Conservation (phyloP, 2,797 vertebrate species). For the Atherinosoma microstoma region DNA sequence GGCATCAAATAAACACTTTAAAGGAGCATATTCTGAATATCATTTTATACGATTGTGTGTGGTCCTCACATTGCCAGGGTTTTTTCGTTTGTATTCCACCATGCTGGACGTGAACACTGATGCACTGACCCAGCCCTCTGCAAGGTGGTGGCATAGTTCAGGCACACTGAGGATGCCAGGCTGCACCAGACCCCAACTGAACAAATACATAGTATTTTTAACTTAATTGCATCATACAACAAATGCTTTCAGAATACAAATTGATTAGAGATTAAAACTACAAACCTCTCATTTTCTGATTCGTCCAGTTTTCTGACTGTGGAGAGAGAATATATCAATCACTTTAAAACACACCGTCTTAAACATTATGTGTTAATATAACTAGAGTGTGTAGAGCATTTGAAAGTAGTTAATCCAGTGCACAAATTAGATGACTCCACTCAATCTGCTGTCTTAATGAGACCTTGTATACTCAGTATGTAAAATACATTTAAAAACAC, state of each 20-base stretch:
- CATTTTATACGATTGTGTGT: neutral
- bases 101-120: constrained; percentile 83
- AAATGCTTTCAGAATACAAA: neutral
- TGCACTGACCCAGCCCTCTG: constrained; percentile 91
- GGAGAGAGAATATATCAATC: constrained; percentile 58
- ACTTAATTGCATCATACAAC: neutral
- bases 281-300: constrained; percentile 93
- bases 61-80: constrained; percentile 92
- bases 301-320: constrained; percentile 89
- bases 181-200: constrained; percentile 96
- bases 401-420: neutral
- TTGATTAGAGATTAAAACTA: neutral
- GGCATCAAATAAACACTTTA: neutral
- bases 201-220: constrained; percentile 16
- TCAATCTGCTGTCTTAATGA: neutral
- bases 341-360: constrained; percentile 4
- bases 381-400: neutral
- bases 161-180: constrained; percentile 94
- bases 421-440: neutral
- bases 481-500: neutral
- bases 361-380: neutral
- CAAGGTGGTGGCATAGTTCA: constrained; percentile 93
- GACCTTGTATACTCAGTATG: constrained; percentile 5
- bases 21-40: neutral
- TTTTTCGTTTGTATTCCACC: constrained; percentile 89